Evolutionary conservation across 1,140 invertebrate genomes (phyloP), one percentile per base, ranked within the genome.

Genomic region (Bombyx mandarina): DNA sequence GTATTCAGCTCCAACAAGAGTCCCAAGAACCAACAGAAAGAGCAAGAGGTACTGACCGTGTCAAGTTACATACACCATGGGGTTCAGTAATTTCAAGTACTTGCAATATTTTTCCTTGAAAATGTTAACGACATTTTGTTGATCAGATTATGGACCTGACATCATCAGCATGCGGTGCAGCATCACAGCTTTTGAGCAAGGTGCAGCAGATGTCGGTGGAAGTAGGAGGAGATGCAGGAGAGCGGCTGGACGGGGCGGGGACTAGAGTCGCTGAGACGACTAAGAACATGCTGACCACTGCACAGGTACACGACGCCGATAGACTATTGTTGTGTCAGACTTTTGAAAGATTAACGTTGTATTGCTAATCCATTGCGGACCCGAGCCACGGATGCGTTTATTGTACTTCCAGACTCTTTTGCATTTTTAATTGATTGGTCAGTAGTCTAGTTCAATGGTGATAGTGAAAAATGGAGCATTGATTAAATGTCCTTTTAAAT

Each of bases 251-350:
- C 26, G 26, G 54, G 3, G 18, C 48, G 2, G 69, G 69, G 1
- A 62, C 69, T 0, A 63, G 57, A n/a, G 54, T 72, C 18, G 75
- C 70, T 7, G 66, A 70, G 45, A 60, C 62, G 46, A 66, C 67
- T 5, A 61, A 76, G 52, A 44, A 49, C 1, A 47, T 78, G 10
- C 63, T 76, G 1, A 64, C 61, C 18, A 60, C 60, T 9, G 67
- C 70, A 45, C 61, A 71, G 65, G 73, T 75, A 18, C 9, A 12
- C 0, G 7, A 55, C 5, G 43, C 7, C 0, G 9, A 35, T 35
- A 35, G 26, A 5, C 26, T 35, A 35, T 35, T 35, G 26, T 5
- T 35, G 26, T 35, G 26, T 3, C 26, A 3, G 26, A 35, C 26
- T 35, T 1, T 35, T 35, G 2, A 35, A 35, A 5, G 26, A 35